A percentile compares a stretch with the other conserved stretches of the same genome.
Evolutionary conservation across 2,113 vertebrate genomes (phyloP).

Genomic region (Quiscalus mexicanus): DNA sequence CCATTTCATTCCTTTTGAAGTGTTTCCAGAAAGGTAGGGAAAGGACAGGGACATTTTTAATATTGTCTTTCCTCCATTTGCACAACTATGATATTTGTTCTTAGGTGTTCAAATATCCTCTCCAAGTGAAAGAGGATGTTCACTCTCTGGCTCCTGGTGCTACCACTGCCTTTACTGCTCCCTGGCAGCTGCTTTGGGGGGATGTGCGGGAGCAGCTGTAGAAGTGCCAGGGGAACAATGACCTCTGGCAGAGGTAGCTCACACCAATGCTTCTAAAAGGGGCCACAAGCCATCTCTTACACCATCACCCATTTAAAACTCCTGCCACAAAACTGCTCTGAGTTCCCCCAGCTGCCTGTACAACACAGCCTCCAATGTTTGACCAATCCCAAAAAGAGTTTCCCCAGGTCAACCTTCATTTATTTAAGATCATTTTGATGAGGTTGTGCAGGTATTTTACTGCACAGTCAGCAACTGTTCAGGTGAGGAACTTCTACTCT

Average conservation of each 20-base stretch:
- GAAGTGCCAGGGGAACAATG: background rate
- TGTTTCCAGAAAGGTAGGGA: background rate
- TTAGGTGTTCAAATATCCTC: background rate
- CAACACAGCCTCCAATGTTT: background rate
- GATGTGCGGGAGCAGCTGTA: background rate
- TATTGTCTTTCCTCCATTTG: background rate
- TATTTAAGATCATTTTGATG: background rate
- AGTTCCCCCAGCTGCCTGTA: background rate
- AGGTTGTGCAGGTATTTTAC: background rate
- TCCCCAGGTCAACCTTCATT: background rate
- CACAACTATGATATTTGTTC: background rate
- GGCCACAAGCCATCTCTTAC: background rate
- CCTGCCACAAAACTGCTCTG: background rate
- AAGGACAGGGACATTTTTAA: background rate
- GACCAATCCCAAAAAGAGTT: background rate
- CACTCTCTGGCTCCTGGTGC: background rate
- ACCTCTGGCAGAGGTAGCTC: background rate
- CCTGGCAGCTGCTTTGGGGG: background rate
- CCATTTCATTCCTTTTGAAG: slow-evolving; percentile 14
- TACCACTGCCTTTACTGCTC: background rate
- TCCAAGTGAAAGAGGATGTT: background rate
- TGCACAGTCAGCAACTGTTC: background rate
- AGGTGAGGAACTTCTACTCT: background rate
- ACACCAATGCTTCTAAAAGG: background rate
- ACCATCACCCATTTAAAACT: background rate